Evolutionary conservation across 2,797 vertebrate genomes (phyloP), one percentile per base, ranked within the genome.

Genomic region (Delichon dasypus): DNA sequence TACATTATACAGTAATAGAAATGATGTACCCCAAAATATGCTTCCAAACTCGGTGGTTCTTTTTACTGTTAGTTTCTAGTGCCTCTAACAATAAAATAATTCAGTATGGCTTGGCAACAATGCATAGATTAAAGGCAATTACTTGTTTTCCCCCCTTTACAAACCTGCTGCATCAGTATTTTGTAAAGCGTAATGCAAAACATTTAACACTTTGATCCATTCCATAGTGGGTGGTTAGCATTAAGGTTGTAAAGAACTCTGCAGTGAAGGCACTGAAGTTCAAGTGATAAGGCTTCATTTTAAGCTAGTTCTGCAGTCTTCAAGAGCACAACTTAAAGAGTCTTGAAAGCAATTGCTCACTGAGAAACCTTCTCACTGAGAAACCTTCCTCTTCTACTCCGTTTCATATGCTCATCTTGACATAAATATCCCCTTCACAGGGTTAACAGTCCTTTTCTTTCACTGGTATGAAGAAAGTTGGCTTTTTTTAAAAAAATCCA

Each of bases 61-160:
- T 97, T 97, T 98, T 98, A 96, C 95, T 98, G 98, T 98, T 98
- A 98, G 96, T 98, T 98, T 98, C 98, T 98, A 98, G 98, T 97
- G 98, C 98, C 98, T 98, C 98, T 98, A 98, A 95, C 96, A 98
- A 98, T 98, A 98, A 98, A 98, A 97, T 96, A 98, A 97, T 97
- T 99, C 97, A 97, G 98, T 99, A 99, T 99, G 99, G 99, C 99
- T 99, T 99, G 98, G 98, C 98, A 99, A 98, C 97, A 98, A 99
- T 99, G 99, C 99, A 99, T 99, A 99, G 99, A 98, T 98, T 99
- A 99, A 98, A 98, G 98, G 98, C 98, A 98, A 91, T 93, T 98
- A 97, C 98, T 98, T 98, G 98, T 96, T 96, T 97, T 97, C 97
- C 97, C 97, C 97, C 97, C 96, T 97, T 97, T 97, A 98, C 91